Evolutionary conservation across 2,888 invertebrate genomes (phyloP), one percentile per base, ranked within the genome.

Genomic region (Microctonus aethiopoides): DNA sequence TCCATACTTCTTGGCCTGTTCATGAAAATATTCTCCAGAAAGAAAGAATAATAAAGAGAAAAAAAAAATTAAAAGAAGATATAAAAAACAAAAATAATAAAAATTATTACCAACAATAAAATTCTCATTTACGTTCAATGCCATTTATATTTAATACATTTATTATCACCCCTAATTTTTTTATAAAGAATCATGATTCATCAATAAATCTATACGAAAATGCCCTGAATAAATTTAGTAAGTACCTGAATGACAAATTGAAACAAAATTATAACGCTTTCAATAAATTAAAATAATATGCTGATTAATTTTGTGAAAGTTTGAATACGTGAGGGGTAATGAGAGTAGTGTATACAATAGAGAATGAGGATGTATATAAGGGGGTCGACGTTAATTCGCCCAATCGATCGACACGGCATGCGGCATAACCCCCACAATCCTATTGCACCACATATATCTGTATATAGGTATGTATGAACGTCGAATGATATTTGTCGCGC

Each of bases 401-500:
- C 16, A 46, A 46, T 46, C 46, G 46, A 46, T 46, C 46, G 46
- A 46, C 46, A 6, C 16, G 46, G 46, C 16, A 46, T 46, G 46
- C 46, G 20, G 20, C 9, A 16, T 46, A n/a, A 46, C 3, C 46
- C 46, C 16, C 46, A 29, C 7, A 16, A 6, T 20, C 16, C 46
- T n/a, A n/a, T n/a, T n/a, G n/a, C n/a, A n/a, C n/a, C n/a, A n/a
- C n/a, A 39, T n/a, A 39, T 39, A 39, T 39, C n/a, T 16, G 9
- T 11, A 59, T 57, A 20, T 13, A 57, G 26, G 16, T 57, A 32
- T 32, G n/a, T 16, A 57, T 57, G n/a, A 29, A 10, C 71, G 68
- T 71, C 71, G 68, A 63, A 70, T 70, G 72, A 74, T 70, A 74
- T 74, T 67, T 74, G 73, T 70, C 71, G 70, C 68, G 66, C 65